These are phyloP conservation scores for Chloropsis hardwickii DNA, from an alignment of 2,113 vertebrate genomes.

Conservation along the genomic window DNA sequence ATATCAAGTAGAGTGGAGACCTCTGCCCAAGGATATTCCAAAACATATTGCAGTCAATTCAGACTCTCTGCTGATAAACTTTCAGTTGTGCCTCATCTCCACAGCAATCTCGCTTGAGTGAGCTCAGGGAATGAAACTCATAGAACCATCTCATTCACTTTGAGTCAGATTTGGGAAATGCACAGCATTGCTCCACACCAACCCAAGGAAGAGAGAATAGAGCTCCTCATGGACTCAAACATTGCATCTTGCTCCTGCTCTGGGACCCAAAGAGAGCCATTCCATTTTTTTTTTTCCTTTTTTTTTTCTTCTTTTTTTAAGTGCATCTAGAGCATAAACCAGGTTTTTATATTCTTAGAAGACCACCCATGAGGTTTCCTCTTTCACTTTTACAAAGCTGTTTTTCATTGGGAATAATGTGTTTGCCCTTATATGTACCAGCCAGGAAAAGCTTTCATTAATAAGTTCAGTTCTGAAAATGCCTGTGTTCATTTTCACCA, in stretches of 20 bases:
- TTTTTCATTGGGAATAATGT: slow-evolving; percentile 2
- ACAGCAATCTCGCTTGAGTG: neutral
- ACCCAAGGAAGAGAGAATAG: neutral
- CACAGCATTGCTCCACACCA: neutral
- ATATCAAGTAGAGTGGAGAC: neutral
- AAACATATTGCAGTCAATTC: neutral
- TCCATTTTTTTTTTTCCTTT: rapidly evolving
- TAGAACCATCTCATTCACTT: neutral
- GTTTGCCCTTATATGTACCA: neutral
- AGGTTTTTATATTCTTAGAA: neutral
- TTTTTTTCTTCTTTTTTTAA: rapidly evolving
- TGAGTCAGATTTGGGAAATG: neutral
- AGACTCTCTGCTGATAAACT: neutral
- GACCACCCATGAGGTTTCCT: neutral
- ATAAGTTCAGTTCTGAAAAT: neutral
- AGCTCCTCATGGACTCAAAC: neutral
- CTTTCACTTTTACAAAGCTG: slow-evolving; percentile 5
- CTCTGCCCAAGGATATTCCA: neutral
- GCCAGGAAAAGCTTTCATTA: neutral
- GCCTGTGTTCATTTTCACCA: neutral
- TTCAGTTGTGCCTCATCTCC: neutral
- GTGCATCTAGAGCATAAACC: neutral
- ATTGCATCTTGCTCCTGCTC: neutral
- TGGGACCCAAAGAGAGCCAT: neutral
- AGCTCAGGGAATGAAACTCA: neutral